These are phyloP conservation scores for Vandiemenella viatica DNA, from an alignment of 2,888 invertebrate genomes.

Conservation along the genomic window DNA sequence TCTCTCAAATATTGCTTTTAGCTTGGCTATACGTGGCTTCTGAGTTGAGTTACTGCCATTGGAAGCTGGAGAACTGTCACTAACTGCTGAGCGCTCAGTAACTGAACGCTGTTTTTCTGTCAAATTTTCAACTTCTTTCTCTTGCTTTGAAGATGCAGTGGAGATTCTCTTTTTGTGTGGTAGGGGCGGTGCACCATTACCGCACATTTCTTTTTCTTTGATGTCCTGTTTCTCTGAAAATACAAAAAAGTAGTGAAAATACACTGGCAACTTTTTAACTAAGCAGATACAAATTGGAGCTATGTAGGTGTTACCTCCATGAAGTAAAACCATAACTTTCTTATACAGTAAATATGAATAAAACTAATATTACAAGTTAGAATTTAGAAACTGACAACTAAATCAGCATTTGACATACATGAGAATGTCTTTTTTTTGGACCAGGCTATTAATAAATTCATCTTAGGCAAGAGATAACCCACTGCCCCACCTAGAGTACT, in stretches of 20 bases:
- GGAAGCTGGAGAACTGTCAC: conserved; percentile 6
- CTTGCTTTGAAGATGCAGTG: conserved; percentile 22
- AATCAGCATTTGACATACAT: no score
- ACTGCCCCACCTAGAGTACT: no score
- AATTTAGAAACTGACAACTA: no score
- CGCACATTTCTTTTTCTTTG: conserved; percentile 15
- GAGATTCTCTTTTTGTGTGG: conserved; percentile 21
- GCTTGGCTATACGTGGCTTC: conserved; percentile 25
- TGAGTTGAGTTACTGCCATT: conserved; percentile 17
- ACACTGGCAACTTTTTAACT: no score
- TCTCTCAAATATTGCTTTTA: conserved; percentile 27
- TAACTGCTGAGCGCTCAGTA: conserved; percentile 16
- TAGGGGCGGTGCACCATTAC: conserved; percentile 20
- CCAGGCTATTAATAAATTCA: no score
- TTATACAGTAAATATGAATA: no score
- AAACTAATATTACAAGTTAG: no score
- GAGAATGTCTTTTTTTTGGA: no score
- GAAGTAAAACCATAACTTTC: no score
- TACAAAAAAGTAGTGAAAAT: not conserved
- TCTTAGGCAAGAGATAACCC: no score
- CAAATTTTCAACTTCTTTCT: conserved; percentile 25
- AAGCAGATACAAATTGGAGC: no score
- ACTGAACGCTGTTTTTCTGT: conserved; percentile 21
- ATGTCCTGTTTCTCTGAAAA: conserved; percentile 21
- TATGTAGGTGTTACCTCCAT: no score